phyloP scores from a whole-genome alignment of 2,888 invertebrate species.

The Rotaria socialis region DNA sequence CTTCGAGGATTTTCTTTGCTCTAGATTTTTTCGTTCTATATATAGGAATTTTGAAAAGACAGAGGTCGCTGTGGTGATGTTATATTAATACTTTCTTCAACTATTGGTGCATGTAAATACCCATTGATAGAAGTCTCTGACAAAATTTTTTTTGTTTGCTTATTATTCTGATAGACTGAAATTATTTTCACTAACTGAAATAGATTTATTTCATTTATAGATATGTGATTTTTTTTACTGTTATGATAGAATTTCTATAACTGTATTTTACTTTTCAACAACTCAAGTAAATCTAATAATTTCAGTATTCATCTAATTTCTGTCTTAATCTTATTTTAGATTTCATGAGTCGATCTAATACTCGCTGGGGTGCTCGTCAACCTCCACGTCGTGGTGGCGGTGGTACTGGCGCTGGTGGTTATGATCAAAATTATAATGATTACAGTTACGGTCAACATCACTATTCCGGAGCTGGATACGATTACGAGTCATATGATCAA shows the following conservation, averaged over 20 bases:
- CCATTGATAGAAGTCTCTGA: neutral
- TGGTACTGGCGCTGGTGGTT: neutral
- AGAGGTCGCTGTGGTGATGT: no score
- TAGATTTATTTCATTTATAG: neutral
- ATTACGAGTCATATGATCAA: neutral
- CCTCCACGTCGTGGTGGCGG: slow-evolving; percentile 2
- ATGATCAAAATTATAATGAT: slow-evolving; percentile 2
- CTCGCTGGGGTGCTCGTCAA: slow-evolving; percentile 7
- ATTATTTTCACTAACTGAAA: neutral
- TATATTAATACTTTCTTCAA: neutral
- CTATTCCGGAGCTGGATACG: neutral
- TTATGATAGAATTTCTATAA: neutral
- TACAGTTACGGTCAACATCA: neutral
- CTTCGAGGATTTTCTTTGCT: no score
- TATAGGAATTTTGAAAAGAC: no score
- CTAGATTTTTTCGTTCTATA: no score
- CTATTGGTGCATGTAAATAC: neutral
- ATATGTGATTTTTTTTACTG: neutral
- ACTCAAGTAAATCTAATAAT: neutral
- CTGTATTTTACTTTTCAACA: neutral
- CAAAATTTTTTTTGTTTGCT: neutral
- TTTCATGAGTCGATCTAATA: neutral
- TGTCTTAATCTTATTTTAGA: neutral
- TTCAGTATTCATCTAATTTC: neutral
- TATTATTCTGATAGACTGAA: neutral